A percentile compares a stretch with the other conserved stretches of the same genome.
Evolutionary conservation across 2,888 invertebrate species (phyloP).

Genomic region (Shargacucullia verbasci): DNA sequence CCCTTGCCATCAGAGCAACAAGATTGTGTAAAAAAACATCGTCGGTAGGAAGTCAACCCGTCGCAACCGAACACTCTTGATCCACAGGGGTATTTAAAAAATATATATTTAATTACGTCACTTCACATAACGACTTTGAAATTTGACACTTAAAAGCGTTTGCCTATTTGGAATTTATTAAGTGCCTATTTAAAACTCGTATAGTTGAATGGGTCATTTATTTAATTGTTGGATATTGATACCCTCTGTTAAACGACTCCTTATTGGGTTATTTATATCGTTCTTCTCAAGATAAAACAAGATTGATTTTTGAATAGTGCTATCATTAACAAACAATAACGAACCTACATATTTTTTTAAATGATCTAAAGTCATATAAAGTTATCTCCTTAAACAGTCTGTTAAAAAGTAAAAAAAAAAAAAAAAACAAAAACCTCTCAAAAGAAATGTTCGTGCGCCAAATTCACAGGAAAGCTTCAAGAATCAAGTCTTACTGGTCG

Average conservation of each 20-base stretch:
- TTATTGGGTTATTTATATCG: slow-evolving; percentile 4
- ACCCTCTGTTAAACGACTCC: slow-evolving; percentile 16
- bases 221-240: slow-evolving; percentile 34
- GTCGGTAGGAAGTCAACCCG: slow-evolving; percentile 88
- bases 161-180: slow-evolving; percentile 37
- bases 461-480: slow-evolving; percentile 65
- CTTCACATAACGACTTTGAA: slow-evolving; percentile 39
- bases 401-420: slow-evolving; percentile 10
- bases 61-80: slow-evolving; percentile 76
- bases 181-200: slow-evolving; percentile 45
- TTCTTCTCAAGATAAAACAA: neutral
- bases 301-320: neutral
- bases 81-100: slow-evolving; percentile 62
- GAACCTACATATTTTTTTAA: no score
- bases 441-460: slow-evolving; percentile 50
- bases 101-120: slow-evolving; percentile 51
- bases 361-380: no score
- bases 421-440: slow-evolving; percentile 12
- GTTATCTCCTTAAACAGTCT: slow-evolving; percentile 6
- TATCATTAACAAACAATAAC: no score
- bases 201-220: slow-evolving; percentile 35
- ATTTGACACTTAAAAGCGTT: slow-evolving; percentile 37
- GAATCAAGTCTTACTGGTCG: slow-evolving; percentile 74
- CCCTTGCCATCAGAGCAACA: slow-evolving; percentile 83
- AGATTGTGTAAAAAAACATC: slow-evolving; percentile 89